phyloP scores from a whole-genome alignment of 2,113 vertebrate species.

The Cephalopterus ornatus region DNA sequence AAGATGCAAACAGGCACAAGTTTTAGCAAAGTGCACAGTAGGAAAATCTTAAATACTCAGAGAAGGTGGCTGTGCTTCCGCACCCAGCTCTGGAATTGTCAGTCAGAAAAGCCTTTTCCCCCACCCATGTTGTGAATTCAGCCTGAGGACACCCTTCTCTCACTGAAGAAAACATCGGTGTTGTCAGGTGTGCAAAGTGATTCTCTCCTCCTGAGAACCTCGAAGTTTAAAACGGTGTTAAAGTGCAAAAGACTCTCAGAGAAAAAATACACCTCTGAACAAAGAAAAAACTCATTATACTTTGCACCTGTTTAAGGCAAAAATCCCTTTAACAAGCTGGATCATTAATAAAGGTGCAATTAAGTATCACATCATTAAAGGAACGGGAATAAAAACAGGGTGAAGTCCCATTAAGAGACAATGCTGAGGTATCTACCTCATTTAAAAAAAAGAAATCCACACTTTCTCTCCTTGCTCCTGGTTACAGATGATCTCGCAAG shows the following conservation, averaged over 20 bases:
- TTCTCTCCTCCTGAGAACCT: slow-evolving; percentile 74
- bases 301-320: slow-evolving; percentile 84
- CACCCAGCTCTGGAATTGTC: not conserved
- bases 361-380: slow-evolving; percentile 53
- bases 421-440: not conserved
- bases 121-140: not conserved
- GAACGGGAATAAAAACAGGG: not conserved
- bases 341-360: slow-evolving; percentile 62
- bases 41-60: not conserved
- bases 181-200: not conserved
- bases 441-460: not conserved
- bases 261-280: slow-evolving; percentile 68
- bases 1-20: not conserved
- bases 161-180: not conserved
- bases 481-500: not conserved
- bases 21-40: not conserved
- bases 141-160: not conserved
- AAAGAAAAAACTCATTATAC: slow-evolving; percentile 69
- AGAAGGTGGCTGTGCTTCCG: not conserved
- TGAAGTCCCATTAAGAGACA: slow-evolving; percentile 5
- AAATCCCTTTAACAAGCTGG: slow-evolving; percentile 55
- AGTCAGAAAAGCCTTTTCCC: not conserved
- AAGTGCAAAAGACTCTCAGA: slow-evolving; percentile 68
- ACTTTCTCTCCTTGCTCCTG: not conserved
- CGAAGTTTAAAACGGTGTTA: slow-evolving; percentile 76